A percentile compares a stretch with the other conserved stretches of the same genome.
Evolutionary conservation across 2,113 vertebrate genomes (phyloP).

Genomic region (Sceloporus undulatus): DNA sequence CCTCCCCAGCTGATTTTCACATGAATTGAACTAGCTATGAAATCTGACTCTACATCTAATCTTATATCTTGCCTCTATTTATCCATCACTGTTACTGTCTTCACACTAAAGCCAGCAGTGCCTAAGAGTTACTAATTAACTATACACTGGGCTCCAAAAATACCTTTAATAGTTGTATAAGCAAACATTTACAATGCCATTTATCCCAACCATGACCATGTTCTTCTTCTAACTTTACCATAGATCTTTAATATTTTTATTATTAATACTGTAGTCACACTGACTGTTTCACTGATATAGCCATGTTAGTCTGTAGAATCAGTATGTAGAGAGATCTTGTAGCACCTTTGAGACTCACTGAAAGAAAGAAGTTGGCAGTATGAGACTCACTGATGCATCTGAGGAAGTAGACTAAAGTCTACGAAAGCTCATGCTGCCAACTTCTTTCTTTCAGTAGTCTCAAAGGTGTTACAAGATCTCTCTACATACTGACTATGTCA

Average conservation of each 20-base stretch:
- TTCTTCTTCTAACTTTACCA: not conserved
- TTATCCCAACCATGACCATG: not conserved
- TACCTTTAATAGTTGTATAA: not conserved
- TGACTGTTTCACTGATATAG: not conserved
- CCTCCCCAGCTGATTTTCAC: conserved; percentile 28
- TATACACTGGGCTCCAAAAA: not conserved
- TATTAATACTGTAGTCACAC: not conserved
- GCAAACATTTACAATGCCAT: conserved; percentile 2
- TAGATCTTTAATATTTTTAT: not conserved
- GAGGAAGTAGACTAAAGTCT: no score
- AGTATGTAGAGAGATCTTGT: no score
- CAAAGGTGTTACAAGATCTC: no score
- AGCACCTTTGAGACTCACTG: no score
- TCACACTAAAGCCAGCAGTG: not conserved
- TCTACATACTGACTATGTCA: not conserved
- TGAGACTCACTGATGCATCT: no score
- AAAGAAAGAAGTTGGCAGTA: no score
- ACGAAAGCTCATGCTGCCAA: no score
- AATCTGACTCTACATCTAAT: not conserved
- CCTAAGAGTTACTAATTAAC: not conserved
- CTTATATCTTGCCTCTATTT: not conserved
- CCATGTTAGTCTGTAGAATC: no score
- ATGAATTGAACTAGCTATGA: not conserved
- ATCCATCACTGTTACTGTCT: not conserved
- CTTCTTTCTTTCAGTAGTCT: no score